Percentiles rank a stretch among this genome's conserved stretches.
phyloP scores from a whole-genome alignment of 1,140 invertebrate species.

The Tetragnatha versicolor region DNA sequence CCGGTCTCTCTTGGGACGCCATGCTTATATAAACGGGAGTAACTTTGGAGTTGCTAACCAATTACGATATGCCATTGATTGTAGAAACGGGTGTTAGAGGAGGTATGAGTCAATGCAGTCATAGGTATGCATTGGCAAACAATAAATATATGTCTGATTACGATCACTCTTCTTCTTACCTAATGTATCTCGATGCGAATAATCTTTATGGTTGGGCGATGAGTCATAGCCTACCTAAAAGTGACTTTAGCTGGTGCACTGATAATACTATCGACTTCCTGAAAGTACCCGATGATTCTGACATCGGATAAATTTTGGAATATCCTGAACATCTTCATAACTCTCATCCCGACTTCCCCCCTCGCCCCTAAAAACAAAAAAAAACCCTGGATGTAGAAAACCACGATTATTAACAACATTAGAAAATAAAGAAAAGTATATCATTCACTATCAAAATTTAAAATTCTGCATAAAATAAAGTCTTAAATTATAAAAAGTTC shows the following conservation, averaged over 20 bases:
- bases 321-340: conserved; percentile 59
- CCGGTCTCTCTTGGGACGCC: too few relatives aligned
- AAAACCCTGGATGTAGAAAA: background rate
- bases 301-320: conserved; percentile 58
- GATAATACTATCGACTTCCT: background rate
- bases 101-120: too few relatives aligned
- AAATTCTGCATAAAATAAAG: too few relatives aligned
- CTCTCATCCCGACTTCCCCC: conserved; percentile 63
- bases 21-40: too few relatives aligned
- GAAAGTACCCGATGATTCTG: conserved; percentile 52
- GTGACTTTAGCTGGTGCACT: conserved; percentile 46
- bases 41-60: too few relatives aligned
- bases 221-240: conserved; percentile 35
- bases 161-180: conserved; percentile 38
- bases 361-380: conserved; percentile 61
- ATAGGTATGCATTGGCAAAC: background rate
- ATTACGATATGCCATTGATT: too few relatives aligned
- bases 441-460: conserved; percentile 67
- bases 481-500: too few relatives aligned
- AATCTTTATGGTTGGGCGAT: conserved; percentile 59
- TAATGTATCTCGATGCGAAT: conserved; percentile 58
- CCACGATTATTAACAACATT: conserved; percentile 8
- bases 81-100: too few relatives aligned
- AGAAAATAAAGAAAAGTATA: conserved; percentile 62
- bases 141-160: conserved; percentile 13